Evolutionary conservation across 2,113 vertebrate species (phyloP), one percentile per base, ranked within the genome.

Genomic region (Rafetus swinhoei): DNA sequence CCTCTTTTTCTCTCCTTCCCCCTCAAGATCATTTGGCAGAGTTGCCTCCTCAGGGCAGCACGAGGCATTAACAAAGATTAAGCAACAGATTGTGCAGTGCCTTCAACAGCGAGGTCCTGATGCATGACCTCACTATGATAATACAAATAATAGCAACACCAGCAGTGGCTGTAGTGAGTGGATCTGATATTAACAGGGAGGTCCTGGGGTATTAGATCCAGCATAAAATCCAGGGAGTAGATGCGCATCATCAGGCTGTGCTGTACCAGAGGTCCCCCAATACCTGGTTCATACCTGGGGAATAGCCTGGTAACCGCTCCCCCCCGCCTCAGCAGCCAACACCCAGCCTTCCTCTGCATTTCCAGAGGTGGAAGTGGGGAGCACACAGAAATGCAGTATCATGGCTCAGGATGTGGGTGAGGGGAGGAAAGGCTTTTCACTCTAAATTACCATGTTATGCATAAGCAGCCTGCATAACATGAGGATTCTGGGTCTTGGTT

Each of bases 221-320:
- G 39, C 11, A 50, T 27, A 77, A 77, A 72, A 35, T 32, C n/a
- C 65, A 65, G 29, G 7, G 72, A 35, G 4, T 8, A 2, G 74
- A 5, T 50, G 39, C 39, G 74, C 12, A 50, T 45, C 35, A 25
- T 39, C 69, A 74, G n/a, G 21, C 35, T 45, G 6, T 9, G 11
- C 39, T 76, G 22, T 24, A 76, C 21, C 35, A 50, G 74, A 77
- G 39, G 12, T 50, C 74, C 74, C 24, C 39, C 39, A 24, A 13
- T 25, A 35, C 18, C n/a, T 35, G n/a, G 18, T 35, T 69, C 65
- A 69, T 12, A 56, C 89, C 79, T 29, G 76, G 35, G 35, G 50
- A 60, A 25, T 4, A 92, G 95, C 94, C 89, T 94, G 96, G 94
- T 93, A 94, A 89, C 53, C 53, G 10, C 14, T 4, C 53, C 8